Conservation (phyloP, 2,797 vertebrate species). For the Chiloscyllium punctatum region DNA sequence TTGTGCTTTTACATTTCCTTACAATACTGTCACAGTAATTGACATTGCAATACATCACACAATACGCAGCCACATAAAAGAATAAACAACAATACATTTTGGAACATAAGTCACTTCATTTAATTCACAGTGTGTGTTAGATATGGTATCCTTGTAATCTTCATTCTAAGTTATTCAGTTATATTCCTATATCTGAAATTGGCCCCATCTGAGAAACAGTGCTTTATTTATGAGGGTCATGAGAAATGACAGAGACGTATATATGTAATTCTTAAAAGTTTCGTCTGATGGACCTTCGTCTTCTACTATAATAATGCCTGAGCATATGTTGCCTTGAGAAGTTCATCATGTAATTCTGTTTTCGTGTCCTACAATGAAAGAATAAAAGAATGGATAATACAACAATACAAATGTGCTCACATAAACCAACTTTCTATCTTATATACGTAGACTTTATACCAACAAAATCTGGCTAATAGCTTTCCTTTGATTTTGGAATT, state of each 20-base stretch:
- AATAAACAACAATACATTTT: constrained; percentile 63
- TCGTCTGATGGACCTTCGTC: constrained; percentile 86
- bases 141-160: constrained; percentile 59
- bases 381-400: not conserved
- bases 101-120: constrained; percentile 69
- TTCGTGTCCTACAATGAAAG: constrained; percentile 81
- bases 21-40: constrained; percentile 68
- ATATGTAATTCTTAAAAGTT: constrained; percentile 63
- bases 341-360: constrained; percentile 99
- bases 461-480: not conserved
- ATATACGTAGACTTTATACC: not conserved
- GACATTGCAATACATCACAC: constrained; percentile 68
- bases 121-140: constrained; percentile 71
- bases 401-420: not conserved
- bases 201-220: constrained; percentile 20
- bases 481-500: not conserved
- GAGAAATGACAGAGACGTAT: not conserved
- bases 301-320: constrained; percentile 96
- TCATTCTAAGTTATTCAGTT: constrained; percentile 48
- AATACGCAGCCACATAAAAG: constrained; percentile 64
- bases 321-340: constrained; percentile 94
- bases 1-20: constrained; percentile 51
- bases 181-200: constrained; percentile 31
- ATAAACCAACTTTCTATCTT: not conserved
- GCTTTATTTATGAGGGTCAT: constrained; percentile 31